Conservation (phyloP, 2,113 vertebrate species). For the Ceyx melanurus region DNA sequence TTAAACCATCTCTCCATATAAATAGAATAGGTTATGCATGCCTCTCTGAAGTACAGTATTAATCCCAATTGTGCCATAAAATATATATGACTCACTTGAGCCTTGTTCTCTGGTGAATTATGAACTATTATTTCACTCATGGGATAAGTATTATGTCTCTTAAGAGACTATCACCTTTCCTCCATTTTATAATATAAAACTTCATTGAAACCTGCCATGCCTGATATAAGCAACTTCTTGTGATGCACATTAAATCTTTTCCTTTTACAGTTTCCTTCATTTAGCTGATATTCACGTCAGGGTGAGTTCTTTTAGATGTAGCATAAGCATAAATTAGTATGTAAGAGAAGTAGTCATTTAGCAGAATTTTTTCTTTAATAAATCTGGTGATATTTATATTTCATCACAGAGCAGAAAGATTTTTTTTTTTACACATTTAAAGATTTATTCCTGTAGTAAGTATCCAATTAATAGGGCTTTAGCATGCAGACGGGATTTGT, state of each 20-base stretch:
- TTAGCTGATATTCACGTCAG: constrained; percentile 51
- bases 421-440: constrained; percentile 52
- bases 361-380: constrained; percentile 66
- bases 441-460: constrained; percentile 69
- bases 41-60: constrained; percentile 55
- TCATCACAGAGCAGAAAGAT: constrained; percentile 61
- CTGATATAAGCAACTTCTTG: constrained; percentile 7
- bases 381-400: constrained; percentile 67
- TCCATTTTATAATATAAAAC: constrained; percentile 45
- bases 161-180: constrained; percentile 60
- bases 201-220: constrained; percentile 34
- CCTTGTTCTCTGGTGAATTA: constrained; percentile 72
- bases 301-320: constrained; percentile 29
- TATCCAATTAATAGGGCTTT: constrained; percentile 77
- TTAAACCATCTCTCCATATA: constrained; percentile 41
- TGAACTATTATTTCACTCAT: constrained; percentile 64
- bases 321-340: constrained; percentile 65
- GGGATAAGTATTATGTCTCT: constrained; percentile 60
- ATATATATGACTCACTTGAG: constrained; percentile 69
- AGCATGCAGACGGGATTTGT: constrained; percentile 72
- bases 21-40: constrained; percentile 26
- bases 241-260: constrained; percentile 47
- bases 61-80: constrained; percentile 74
- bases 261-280: constrained; percentile 36
- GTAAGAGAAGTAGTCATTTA: constrained; percentile 62